phyloP scores from a whole-genome alignment of 2,888 invertebrate genomes.

The Eurytoma adleriae region DNA sequence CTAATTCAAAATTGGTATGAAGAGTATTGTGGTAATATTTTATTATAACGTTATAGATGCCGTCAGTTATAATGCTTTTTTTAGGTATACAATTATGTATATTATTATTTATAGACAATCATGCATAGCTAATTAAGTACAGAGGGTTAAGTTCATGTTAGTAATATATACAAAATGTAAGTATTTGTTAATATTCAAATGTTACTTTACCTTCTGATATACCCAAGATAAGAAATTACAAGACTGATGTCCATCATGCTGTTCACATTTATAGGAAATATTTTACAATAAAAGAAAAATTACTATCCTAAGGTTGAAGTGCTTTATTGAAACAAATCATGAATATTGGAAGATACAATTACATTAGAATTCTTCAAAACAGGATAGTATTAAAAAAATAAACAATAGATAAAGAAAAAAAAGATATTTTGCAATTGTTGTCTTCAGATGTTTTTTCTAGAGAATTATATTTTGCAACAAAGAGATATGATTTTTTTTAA shows the following conservation, averaged over 20 bases:
- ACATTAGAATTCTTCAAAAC: not conserved
- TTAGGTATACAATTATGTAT: not conserved
- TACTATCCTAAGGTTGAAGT: constrained; percentile 5
- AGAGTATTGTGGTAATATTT: not conserved
- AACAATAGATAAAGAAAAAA: not conserved
- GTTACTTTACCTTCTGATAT: constrained; percentile 33
- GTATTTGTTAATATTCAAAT: not conserved
- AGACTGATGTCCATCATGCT: constrained; percentile 28
- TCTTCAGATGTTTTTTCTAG: too few species aligned
- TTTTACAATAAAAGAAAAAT: constrained; percentile 14
- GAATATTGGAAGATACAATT: too few species aligned
- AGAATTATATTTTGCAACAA: too few species aligned
- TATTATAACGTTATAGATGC: not conserved
- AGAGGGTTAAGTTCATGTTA: not conserved
- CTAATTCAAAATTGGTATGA: not conserved
- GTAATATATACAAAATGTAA: not conserved
- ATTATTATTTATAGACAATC: not conserved
- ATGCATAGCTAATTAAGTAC: not conserved
- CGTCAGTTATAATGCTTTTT: not conserved
- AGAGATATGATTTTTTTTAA: too few species aligned
- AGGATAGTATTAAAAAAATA: not conserved
- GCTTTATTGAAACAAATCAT: too few species aligned
- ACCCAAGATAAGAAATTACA: constrained; percentile 19
- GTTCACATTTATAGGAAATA: constrained; percentile 17
- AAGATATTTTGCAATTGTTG: not conserved